Conservation (phyloP, 1,140 invertebrate species). For the Sweltsa coloradensis region DNA sequence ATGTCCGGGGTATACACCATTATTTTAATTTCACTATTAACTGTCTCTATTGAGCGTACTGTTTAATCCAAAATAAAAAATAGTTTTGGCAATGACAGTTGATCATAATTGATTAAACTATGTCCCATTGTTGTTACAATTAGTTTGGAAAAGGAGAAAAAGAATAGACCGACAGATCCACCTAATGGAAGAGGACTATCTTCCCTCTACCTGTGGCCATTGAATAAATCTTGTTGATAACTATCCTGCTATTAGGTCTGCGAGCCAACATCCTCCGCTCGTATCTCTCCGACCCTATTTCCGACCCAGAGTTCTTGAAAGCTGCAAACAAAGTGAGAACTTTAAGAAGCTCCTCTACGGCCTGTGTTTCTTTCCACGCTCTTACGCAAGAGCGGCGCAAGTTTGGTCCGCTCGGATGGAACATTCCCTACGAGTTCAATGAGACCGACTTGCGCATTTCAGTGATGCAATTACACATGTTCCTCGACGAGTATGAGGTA, state of each 20-base stretch:
- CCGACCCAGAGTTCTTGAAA: constrained; percentile 79
- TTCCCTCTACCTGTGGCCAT: too few relatives aligned
- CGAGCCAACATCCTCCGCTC: constrained; percentile 33
- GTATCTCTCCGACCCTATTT: constrained; percentile 77
- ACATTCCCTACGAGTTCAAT: constrained; percentile 91
- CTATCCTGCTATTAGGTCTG: background rate
- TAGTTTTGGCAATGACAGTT: too few relatives aligned
- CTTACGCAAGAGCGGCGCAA: constrained; percentile 80
- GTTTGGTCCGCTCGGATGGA: constrained; percentile 92
- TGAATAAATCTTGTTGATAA: background rate
- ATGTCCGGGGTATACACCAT: too few relatives aligned
- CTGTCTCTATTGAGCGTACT: too few relatives aligned
- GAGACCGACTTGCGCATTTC: constrained; percentile 86
- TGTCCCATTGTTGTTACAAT: too few relatives aligned
- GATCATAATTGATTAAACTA: too few relatives aligned
- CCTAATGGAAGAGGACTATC: too few relatives aligned
- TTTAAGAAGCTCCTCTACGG: constrained; percentile 85
- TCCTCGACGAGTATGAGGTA: constrained; percentile 70
- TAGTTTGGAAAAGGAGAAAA: too few relatives aligned
- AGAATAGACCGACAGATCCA: too few relatives aligned
- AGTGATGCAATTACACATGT: constrained; percentile 76
- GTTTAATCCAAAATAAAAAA: too few relatives aligned
- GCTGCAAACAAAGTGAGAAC: constrained; percentile 54
- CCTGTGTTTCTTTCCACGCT: constrained; percentile 92
- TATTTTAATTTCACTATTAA: too few relatives aligned